Conservation (phyloP, 2,888 invertebrate species). For the Zele albiditarsus region DNA sequence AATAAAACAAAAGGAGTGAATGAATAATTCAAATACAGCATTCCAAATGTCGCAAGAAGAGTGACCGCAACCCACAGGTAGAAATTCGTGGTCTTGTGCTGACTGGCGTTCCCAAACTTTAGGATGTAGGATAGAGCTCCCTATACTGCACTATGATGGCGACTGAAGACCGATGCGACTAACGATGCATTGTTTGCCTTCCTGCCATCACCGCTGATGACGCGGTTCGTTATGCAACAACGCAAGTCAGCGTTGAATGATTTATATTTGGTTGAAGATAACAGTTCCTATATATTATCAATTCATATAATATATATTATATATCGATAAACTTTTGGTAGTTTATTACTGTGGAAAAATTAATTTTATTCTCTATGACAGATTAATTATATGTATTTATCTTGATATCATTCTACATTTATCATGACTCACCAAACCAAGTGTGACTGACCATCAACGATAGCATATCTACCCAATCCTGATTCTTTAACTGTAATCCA, state of each 20-base stretch:
- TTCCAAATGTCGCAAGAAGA: background rate
- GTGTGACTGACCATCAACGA: slow-evolving; percentile 19
- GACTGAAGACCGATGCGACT: slow-evolving; percentile 50
- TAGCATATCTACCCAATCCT: slow-evolving; percentile 23
- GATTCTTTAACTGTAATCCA: slow-evolving; percentile 49
- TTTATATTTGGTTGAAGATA: background rate
- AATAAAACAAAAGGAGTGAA: background rate
- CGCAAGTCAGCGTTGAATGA: slow-evolving; percentile 22
- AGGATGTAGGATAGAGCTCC: slow-evolving; percentile 31
- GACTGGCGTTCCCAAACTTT: slow-evolving; percentile 35
- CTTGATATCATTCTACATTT: background rate
- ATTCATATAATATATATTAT: background rate
- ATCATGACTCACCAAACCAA: background rate
- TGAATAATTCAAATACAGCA: background rate
- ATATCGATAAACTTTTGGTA: no score
- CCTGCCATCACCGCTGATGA: slow-evolving; percentile 47
- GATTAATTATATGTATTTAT: background rate
- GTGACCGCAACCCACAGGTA: slow-evolving; percentile 4
- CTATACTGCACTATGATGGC: slow-evolving; percentile 28
- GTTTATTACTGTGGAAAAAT: no score
- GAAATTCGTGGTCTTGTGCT: slow-evolving; percentile 38
- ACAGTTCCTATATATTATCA: background rate
- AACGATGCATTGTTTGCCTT: slow-evolving; percentile 58
- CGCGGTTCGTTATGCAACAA: slow-evolving; percentile 33
- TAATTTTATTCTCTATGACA: background rate